phyloP scores from a whole-genome alignment of 2,888 invertebrate species.

The Tricholauxania praeusta region DNA sequence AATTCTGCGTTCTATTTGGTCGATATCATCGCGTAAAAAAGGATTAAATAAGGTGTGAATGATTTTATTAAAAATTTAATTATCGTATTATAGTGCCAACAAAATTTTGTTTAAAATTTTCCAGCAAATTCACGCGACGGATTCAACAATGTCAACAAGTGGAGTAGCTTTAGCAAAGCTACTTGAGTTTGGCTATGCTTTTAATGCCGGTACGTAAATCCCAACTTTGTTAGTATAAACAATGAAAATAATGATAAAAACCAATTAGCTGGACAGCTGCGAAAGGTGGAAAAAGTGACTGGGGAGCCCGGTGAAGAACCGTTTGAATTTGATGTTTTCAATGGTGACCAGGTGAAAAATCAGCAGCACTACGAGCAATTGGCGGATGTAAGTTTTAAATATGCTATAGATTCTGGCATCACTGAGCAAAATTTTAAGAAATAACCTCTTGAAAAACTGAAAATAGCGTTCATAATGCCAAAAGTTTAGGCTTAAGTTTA shows the following conservation, averaged over 20 bases:
- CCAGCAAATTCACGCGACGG: neutral
- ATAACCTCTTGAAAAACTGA: no score
- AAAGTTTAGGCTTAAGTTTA: no score
- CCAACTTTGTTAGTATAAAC: neutral
- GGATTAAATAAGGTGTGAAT: neutral
- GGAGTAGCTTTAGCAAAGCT: constrained; percentile 47
- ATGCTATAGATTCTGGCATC: no score
- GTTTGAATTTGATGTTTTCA: constrained; percentile 76
- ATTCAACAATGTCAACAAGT: constrained; percentile 39
- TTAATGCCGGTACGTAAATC: constrained; percentile 53
- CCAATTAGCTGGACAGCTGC: constrained; percentile 73
- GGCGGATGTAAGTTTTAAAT: constrained; percentile 70
- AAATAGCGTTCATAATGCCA: no score
- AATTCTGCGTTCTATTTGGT: constrained; percentile 17
- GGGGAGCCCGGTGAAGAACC: constrained; percentile 70
- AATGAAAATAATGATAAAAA: neutral
- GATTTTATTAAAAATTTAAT: neutral
- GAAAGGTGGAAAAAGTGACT: constrained; percentile 71
- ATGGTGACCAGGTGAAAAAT: constrained; percentile 73
- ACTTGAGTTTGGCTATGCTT: constrained; percentile 55
- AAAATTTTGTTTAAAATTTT: neutral
- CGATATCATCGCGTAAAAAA: neutral
- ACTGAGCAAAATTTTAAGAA: no score
- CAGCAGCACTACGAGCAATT: constrained; percentile 80
- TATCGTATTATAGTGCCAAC: neutral